Evolutionary conservation across 2,888 invertebrate genomes (phyloP).

Genomic region (Heliconius erato): DNA sequence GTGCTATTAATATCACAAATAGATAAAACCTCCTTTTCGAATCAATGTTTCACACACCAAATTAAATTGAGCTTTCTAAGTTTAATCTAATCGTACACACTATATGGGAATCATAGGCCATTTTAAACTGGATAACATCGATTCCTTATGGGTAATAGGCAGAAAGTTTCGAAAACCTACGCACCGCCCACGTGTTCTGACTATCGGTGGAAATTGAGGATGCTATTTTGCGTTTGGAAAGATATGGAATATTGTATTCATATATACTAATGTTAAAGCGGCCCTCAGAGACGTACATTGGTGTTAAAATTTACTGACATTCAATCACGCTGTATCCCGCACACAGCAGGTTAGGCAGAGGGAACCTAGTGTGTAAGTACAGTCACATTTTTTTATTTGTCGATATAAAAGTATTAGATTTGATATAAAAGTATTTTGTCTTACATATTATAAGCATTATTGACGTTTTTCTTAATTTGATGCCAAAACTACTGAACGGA

Average conservation of each 20-base stretch:
- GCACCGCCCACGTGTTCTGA: constrained; percentile 72
- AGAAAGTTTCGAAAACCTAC: constrained; percentile 80
- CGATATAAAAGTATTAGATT: too few species aligned
- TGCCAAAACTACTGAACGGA: too few species aligned
- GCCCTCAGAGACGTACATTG: not conserved
- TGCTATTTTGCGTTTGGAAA: constrained; percentile 35
- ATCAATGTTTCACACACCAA: constrained; percentile 70
- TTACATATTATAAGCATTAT: too few species aligned
- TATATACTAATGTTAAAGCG: not conserved
- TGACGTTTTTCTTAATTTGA: too few species aligned
- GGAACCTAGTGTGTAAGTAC: too few species aligned
- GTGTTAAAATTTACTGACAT: not conserved
- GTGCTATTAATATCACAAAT: constrained; percentile 68
- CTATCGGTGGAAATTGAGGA: constrained; percentile 60
- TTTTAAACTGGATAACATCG: constrained; percentile 62
- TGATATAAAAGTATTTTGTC: too few species aligned
- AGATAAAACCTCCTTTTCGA: constrained; percentile 69
- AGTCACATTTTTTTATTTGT: too few species aligned
- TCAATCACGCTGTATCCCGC: not conserved
- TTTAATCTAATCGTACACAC: constrained; percentile 38
- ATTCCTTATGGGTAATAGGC: constrained; percentile 77
- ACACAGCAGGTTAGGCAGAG: too few species aligned
- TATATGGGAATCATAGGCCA: constrained; percentile 54
- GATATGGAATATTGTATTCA: constrained; percentile 26
- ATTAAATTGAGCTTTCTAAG: constrained; percentile 55